A percentile compares a stretch with the other conserved stretches of the same genome.
Conservation (phyloP, 1,140 invertebrate genomes). For the Lepidurus packardi region DNA sequence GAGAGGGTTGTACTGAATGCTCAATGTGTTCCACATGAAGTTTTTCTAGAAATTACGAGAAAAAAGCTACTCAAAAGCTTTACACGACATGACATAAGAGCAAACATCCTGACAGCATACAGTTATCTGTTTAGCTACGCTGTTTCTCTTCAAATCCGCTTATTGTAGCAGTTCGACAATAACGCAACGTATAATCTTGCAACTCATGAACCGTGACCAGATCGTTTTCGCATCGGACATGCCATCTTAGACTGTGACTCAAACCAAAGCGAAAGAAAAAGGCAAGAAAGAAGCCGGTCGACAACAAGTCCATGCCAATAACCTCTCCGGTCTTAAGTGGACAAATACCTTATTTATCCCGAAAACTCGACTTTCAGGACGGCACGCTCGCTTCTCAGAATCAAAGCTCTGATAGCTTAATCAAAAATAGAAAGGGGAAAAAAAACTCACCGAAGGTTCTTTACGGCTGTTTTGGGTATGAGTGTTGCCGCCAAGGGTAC, state of each 20-base stretch:
- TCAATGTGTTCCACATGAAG: slow-evolving; percentile 93
- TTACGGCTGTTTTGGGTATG: slow-evolving; percentile 75
- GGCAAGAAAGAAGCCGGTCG: not conserved
- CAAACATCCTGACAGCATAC: not conserved
- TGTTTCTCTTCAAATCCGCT: not conserved
- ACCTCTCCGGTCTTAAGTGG: not conserved
- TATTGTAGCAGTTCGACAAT: not conserved
- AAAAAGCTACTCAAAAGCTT: slow-evolving; percentile 36
- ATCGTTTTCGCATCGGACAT: slow-evolving; percentile 12
- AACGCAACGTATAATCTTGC: not conserved
- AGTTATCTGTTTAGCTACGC: not conserved
- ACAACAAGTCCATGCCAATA: slow-evolving; percentile 7
- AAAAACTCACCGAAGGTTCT: slow-evolving; percentile 66
- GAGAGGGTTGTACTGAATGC: slow-evolving; percentile 85
- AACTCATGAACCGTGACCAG: not conserved
- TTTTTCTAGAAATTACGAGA: slow-evolving; percentile 60
- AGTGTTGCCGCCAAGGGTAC: slow-evolving; percentile 80
- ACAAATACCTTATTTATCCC: not conserved
- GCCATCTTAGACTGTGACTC: not conserved
- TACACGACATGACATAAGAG: not conserved
- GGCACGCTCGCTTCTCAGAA: slow-evolving; percentile 3
- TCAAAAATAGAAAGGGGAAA: not conserved
- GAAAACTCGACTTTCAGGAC: not conserved
- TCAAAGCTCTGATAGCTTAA: not conserved
- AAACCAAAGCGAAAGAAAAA: not conserved